Conservation (phyloP, 2,797 vertebrate species). For the Notolepis coatsorum region DNA sequence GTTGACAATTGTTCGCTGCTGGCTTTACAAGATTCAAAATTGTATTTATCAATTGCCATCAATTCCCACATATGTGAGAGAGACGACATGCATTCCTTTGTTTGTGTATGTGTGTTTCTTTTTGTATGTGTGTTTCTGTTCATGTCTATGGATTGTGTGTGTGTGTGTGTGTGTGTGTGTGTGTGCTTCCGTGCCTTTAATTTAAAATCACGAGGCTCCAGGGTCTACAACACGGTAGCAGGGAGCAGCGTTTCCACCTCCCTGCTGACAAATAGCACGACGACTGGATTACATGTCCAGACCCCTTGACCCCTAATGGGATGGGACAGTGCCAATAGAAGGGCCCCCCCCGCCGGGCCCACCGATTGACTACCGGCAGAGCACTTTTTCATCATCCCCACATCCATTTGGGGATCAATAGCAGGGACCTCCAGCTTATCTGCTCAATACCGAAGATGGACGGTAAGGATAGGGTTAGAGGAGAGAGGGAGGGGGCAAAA, state of each 20-base stretch:
- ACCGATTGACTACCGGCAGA: slow-evolving; percentile 52
- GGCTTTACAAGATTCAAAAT: no score
- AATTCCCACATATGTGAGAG: no score
- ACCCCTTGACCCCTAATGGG: slow-evolving; percentile 46
- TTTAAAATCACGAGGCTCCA: slow-evolving; percentile 19
- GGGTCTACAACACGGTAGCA: slow-evolving; percentile 12
- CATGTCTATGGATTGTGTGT: no score
- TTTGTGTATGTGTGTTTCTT: no score
- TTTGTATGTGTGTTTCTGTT: no score
- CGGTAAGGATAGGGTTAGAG: slow-evolving; percentile 44
- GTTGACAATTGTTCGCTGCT: no score
- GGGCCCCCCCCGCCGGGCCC: slow-evolving; percentile 26
- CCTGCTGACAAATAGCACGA: slow-evolving; percentile 54
- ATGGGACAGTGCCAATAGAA: slow-evolving; percentile 54
- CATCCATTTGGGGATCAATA: slow-evolving; percentile 76
- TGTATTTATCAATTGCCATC: no score
- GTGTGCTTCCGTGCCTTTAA: background rate
- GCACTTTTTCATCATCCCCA: slow-evolving; percentile 70
- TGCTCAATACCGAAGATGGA: slow-evolving; percentile 57
- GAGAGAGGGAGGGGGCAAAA: slow-evolving; percentile 31
- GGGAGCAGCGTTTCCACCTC: slow-evolving; percentile 6
- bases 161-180: no score
- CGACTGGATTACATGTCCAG: slow-evolving; percentile 54
- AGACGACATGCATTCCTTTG: no score
- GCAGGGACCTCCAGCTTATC: slow-evolving; percentile 63